Conservation (phyloP, 2,888 invertebrate genomes). For the Zaprionus obscuricornis region DNA sequence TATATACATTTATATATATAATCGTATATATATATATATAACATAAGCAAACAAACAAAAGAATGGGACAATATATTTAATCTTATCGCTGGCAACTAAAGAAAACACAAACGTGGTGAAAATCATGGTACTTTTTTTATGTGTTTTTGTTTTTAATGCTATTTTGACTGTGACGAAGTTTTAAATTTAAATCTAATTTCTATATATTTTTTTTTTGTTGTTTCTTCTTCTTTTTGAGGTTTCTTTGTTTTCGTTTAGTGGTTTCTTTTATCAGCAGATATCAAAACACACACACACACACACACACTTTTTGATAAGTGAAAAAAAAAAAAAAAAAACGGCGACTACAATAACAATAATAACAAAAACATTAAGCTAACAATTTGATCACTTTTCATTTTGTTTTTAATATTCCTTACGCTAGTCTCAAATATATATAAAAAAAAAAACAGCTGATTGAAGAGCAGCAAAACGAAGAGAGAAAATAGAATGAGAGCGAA, state of each 20-base stretch:
- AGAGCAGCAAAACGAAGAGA: neutral
- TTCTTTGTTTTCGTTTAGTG: neutral
- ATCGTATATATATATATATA: no score
- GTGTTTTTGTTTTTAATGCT: no score
- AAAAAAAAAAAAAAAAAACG: neutral
- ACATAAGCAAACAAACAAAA: no score
- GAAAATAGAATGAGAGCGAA: neutral
- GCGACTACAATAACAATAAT: no score
- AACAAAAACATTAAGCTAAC: no score
- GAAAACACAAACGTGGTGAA: no score
- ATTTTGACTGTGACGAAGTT: constrained; percentile 15
- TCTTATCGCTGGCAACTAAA: constrained; percentile 15
- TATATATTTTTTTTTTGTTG: constrained; percentile 1
- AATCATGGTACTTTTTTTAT: no score
- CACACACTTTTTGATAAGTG: neutral
- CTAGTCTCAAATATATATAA: constrained; percentile 4
- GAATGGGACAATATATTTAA: no score
- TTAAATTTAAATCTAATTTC: constrained; percentile 44
- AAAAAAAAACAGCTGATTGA: constrained; percentile 17
- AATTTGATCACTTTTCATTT: no score
- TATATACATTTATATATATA: no score
- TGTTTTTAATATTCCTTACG: no score
- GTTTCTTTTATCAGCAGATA: constrained; percentile 42
- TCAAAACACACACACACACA: constrained; percentile 6
- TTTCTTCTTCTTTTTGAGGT: neutral